These are phyloP conservation scores for Mellilla xanthometata DNA, from an alignment of 2,888 invertebrate species.

Conservation along the genomic window DNA sequence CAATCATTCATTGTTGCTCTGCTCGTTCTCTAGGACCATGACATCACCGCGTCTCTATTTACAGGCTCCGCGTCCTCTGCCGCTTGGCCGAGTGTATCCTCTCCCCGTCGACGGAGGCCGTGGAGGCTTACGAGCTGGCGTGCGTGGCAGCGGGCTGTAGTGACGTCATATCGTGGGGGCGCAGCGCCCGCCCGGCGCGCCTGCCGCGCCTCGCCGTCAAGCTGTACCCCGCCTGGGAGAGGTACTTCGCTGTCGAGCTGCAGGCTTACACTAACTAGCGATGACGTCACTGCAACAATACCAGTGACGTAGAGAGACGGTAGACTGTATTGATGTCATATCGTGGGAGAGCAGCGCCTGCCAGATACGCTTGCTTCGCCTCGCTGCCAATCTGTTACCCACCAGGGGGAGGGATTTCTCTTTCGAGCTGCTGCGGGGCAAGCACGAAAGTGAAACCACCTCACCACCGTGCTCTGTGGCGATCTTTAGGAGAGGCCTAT, in stretches of 20 bases:
- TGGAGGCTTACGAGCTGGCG: conserved; percentile 46
- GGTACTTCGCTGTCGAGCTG: conserved; percentile 50
- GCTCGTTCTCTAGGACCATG: too few relatives aligned
- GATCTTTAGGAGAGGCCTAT: too few relatives aligned
- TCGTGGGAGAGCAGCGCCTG: too few relatives aligned
- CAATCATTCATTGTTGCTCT: too few relatives aligned
- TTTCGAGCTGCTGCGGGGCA: too few relatives aligned
- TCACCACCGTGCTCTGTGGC: too few relatives aligned
- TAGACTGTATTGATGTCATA: too few relatives aligned
- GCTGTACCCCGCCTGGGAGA: conserved; percentile 45
- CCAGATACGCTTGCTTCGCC: too few relatives aligned
- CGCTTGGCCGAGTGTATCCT: conserved; percentile 56
- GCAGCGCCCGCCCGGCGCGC: conserved; percentile 30
- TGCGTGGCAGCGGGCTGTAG: conserved; percentile 40
- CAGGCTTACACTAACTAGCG: neutral
- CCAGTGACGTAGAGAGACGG: neutral
- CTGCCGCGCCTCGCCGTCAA: conserved; percentile 51
- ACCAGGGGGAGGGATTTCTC: too few relatives aligned
- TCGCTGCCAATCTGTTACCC: too few relatives aligned
- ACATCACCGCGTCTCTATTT: too few relatives aligned
- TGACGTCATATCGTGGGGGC: conserved; percentile 48
- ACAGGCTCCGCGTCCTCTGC: conserved; percentile 63
- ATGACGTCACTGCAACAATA: conserved; percentile 1
- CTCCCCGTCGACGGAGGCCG: conserved; percentile 33
- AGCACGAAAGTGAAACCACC: too few relatives aligned